Evolutionary conservation across 2,797 vertebrate genomes (phyloP).

Genomic region (Falco novaeseelandiae): DNA sequence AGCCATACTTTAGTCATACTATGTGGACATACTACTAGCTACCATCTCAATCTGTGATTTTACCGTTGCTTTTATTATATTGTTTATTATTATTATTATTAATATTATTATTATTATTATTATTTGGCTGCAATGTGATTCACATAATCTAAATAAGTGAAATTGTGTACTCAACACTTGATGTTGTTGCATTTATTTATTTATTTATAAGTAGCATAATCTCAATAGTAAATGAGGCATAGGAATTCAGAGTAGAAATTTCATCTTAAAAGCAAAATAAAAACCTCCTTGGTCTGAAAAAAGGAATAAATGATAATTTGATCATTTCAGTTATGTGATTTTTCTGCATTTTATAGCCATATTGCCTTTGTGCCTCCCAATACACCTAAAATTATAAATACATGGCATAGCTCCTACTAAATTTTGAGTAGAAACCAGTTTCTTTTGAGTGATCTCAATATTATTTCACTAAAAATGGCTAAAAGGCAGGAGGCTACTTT

Average conservation of each 20-base stretch:
- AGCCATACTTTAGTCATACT: slow-evolving; percentile 47
- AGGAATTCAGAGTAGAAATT: slow-evolving; percentile 63
- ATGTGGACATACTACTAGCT: slow-evolving; percentile 41
- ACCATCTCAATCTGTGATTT: slow-evolving; percentile 58
- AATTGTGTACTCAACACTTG: slow-evolving; percentile 56
- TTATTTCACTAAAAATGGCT: slow-evolving; percentile 48
- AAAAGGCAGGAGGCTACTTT: slow-evolving; percentile 66
- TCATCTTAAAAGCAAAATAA: slow-evolving; percentile 22
- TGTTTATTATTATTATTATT: slow-evolving; percentile 2
- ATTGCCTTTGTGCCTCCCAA: slow-evolving; percentile 71
- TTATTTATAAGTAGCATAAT: slow-evolving; percentile 57
- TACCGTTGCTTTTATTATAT: slow-evolving; percentile 43
- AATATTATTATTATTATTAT: neutral
- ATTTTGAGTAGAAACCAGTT: slow-evolving; percentile 21
- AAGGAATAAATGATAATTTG: slow-evolving; percentile 21
- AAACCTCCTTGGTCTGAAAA: slow-evolving; percentile 42
- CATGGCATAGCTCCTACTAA: slow-evolving; percentile 36
- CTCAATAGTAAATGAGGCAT: slow-evolving; percentile 54
- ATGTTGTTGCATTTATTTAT: slow-evolving; percentile 58
- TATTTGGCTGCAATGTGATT: slow-evolving; percentile 68
- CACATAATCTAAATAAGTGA: slow-evolving; percentile 66
- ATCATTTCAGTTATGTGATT: slow-evolving; percentile 32
- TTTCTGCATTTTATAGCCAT: slow-evolving; percentile 62
- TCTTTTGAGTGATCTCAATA: slow-evolving; percentile 24
- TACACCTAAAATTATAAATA: slow-evolving; percentile 40